These are phyloP conservation scores for Saturnia pavonia DNA, from an alignment of 2,888 invertebrate genomes.

Conservation along the genomic window DNA sequence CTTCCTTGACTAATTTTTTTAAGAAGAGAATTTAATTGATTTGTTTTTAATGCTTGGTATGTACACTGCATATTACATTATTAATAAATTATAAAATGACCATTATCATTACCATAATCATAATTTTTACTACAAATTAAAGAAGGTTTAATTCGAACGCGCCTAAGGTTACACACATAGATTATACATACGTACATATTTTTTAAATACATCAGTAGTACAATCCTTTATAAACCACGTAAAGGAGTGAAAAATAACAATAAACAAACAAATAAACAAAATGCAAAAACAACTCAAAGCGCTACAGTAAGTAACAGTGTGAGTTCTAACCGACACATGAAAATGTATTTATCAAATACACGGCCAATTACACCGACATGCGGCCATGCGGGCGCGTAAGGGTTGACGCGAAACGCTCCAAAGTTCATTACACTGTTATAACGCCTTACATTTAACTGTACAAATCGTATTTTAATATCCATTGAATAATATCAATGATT, in stretches of 20 bases:
- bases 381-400: constrained; percentile 71
- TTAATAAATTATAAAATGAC: no score
- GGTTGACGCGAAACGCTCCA: constrained; percentile 46
- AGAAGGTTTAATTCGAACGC: no score
- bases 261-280: no score
- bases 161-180: neutral
- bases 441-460: neutral
- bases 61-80: no score
- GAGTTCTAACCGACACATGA: constrained; percentile 37
- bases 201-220: neutral
- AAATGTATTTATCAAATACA: constrained; percentile 79
- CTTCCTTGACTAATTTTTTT: no score
- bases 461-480: neutral
- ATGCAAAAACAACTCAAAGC: neutral
- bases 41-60: no score
- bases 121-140: no score
- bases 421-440: constrained; percentile 10
- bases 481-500: neutral
- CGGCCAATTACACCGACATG: constrained; percentile 72
- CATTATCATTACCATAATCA: no score
- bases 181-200: neutral
- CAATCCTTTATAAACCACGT: neutral
- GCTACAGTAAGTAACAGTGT: neutral
- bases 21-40: no score
- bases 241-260: neutral